Evolutionary conservation across 1,140 invertebrate genomes (phyloP).

Genomic region (Kradibia gibbosae): DNA sequence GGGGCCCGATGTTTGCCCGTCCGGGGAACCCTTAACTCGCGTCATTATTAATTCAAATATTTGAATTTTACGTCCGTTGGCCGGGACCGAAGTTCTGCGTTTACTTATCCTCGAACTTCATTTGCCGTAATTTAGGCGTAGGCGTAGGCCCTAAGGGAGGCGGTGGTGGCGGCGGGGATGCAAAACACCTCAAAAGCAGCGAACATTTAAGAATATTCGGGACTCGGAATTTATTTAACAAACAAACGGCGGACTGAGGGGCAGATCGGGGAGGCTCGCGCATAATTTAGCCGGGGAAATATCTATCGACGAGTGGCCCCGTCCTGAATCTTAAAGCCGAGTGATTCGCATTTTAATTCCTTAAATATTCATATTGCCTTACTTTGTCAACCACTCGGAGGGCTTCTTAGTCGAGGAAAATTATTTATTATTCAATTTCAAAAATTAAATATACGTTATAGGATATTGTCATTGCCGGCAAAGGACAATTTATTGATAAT

Average conservation of each 20-base stretch:
- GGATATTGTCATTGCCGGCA: neutral
- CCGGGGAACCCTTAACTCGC: too few relatives aligned
- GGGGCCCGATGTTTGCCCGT: too few relatives aligned
- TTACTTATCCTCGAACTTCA: neutral
- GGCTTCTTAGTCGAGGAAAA: neutral
- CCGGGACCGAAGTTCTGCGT: neutral
- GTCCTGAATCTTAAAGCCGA: neutral
- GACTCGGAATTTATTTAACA: neutral
- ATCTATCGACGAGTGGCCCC: neutral
- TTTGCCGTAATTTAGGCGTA: neutral
- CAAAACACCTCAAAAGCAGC: too few relatives aligned
- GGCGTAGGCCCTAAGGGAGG: too few relatives aligned
- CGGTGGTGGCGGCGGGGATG: too few relatives aligned
- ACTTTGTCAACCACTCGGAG: neutral
- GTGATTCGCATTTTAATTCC: neutral
- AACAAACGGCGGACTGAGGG: neutral
- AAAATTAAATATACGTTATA: neutral
- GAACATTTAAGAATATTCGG: neutral
- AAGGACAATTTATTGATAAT: neutral
- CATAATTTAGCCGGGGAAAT: neutral
- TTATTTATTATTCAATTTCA: neutral
- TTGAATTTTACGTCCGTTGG: neutral
- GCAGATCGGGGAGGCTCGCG: too few relatives aligned
- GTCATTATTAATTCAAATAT: constrained; percentile 17
- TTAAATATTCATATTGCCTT: neutral